A percentile compares a stretch with the other conserved stretches of the same genome.
Evolutionary conservation across 2,113 vertebrate species (phyloP).

Genomic region (Dipodomys merriami): DNA sequence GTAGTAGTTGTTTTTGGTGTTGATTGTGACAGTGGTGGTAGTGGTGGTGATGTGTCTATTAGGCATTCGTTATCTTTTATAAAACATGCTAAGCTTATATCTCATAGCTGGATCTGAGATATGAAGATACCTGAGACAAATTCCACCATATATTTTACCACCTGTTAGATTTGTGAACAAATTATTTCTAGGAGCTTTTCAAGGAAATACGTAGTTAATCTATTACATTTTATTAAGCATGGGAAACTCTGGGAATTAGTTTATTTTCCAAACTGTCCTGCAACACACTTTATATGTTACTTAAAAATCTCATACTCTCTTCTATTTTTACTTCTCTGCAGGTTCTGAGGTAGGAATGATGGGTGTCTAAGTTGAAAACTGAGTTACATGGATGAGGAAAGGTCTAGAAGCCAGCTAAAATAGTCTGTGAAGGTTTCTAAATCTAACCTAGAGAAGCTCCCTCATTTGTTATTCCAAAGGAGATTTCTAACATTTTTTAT

Average conservation of each 20-base stretch:
- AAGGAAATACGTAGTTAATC: neutral
- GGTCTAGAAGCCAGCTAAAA: neutral
- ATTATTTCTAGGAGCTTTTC: conserved; percentile 8
- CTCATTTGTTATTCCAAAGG: conserved; percentile 14
- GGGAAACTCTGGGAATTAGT: neutral
- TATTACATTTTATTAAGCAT: neutral
- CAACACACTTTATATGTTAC: neutral
- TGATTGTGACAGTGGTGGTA: neutral
- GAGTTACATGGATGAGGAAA: neutral
- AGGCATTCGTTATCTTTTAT: neutral
- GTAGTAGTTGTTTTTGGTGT: no score
- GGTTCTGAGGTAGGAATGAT: neutral
- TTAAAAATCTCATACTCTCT: neutral
- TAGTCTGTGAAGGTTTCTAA: neutral
- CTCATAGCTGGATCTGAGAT: neutral
- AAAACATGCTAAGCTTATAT: neutral
- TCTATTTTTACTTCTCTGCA: neutral
- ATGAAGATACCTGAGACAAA: neutral
- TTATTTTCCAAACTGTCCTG: neutral
- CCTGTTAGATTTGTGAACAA: neutral
- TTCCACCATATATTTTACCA: neutral
- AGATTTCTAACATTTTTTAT: conserved; percentile 18
- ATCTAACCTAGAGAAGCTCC: neutral
- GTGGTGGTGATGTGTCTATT: neutral
- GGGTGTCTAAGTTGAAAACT: neutral